Evolutionary conservation across 2,888 invertebrate genomes (phyloP).

Genomic region (Drosophila suboccidentalis): DNA sequence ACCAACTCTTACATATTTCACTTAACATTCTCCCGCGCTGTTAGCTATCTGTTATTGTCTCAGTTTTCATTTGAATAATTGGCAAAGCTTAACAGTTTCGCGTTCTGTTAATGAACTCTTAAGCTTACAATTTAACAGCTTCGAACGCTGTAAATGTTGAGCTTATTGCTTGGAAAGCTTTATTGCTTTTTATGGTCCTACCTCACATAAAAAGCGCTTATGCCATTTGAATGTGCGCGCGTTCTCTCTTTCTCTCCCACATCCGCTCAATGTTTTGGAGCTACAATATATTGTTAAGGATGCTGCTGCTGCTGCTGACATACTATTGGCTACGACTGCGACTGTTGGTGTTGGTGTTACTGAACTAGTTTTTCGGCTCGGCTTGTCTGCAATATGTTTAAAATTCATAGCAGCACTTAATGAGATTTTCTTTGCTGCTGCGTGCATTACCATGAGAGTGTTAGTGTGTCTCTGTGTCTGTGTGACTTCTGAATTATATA

Average conservation of each 20-base stretch:
- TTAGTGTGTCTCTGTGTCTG: conserved; percentile 19
- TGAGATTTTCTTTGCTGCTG: conserved; percentile 66
- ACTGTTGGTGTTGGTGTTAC: conserved; percentile 30
- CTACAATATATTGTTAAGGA: conserved; percentile 43
- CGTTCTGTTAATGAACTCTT: conserved; percentile 3
- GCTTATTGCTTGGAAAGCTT: conserved; percentile 25
- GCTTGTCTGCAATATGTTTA: conserved; percentile 71
- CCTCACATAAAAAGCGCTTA: conserved; percentile 61
- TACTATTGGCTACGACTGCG: conserved; percentile 62
- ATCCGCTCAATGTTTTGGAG: conserved; percentile 17
- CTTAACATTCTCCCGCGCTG: neutral
- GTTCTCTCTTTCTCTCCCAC: conserved; percentile 8
- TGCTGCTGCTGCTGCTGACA: conserved; percentile 63
- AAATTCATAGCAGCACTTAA: conserved; percentile 79
- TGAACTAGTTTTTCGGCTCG: conserved; percentile 69
- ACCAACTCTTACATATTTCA: neutral
- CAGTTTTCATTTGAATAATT: neutral
- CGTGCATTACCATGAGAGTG: conserved; percentile 7
- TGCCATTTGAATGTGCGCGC: conserved; percentile 19
- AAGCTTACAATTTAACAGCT: conserved; percentile 18
- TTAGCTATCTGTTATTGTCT: neutral
- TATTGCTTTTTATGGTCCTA: conserved; percentile 55
- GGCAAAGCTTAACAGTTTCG: neutral
- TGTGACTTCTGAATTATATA: conserved; percentile 58
- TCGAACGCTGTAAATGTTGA: conserved; percentile 9